Evolutionary conservation across 2,888 invertebrate species (phyloP).

Genomic region (Drosophila melanosoma): DNA sequence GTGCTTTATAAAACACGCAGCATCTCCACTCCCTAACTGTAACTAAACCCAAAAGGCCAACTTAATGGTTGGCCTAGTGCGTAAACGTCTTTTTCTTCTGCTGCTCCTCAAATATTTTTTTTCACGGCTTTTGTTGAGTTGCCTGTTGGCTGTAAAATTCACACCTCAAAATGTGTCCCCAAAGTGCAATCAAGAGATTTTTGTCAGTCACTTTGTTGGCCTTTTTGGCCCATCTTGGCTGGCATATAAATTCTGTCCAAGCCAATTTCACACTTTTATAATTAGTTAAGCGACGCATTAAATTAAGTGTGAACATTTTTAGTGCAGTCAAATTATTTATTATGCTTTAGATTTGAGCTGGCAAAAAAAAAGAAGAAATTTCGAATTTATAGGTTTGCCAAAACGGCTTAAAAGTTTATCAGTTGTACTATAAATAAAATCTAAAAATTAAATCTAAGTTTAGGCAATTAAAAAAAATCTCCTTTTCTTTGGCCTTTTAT

Average conservation of each 20-base stretch:
- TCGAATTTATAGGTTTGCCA: not conserved
- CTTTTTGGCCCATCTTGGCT: not conserved
- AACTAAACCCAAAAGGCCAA: constrained; percentile 62
- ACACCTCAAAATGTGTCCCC: constrained; percentile 77
- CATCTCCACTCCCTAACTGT: constrained; percentile 52
- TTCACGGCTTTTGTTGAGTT: constrained; percentile 11
- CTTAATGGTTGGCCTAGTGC: constrained; percentile 31
- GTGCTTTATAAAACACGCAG: constrained; percentile 74
- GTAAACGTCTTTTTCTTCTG: constrained; percentile 15
- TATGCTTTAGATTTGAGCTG: constrained; percentile 1
- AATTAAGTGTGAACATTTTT: constrained; percentile 69
- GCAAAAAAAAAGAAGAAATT: too few species aligned
- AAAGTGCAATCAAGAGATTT: constrained; percentile 72
- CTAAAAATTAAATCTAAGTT: too few species aligned
- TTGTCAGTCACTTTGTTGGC: constrained; percentile 50
- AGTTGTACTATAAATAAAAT: not conserved
- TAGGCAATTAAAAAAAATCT: not conserved
- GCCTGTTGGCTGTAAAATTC: constrained; percentile 64
- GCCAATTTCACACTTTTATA: constrained; percentile 39
- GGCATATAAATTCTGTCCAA: not conserved
- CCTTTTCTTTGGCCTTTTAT: not conserved
- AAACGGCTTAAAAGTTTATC: not conserved
- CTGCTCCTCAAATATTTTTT: not conserved
- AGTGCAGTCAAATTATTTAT: constrained; percentile 66
- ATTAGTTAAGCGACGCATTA: constrained; percentile 66